Base-by-base conservation (phyloP, 92 coral and sea anemone species). In the Porites lobata region DNA sequence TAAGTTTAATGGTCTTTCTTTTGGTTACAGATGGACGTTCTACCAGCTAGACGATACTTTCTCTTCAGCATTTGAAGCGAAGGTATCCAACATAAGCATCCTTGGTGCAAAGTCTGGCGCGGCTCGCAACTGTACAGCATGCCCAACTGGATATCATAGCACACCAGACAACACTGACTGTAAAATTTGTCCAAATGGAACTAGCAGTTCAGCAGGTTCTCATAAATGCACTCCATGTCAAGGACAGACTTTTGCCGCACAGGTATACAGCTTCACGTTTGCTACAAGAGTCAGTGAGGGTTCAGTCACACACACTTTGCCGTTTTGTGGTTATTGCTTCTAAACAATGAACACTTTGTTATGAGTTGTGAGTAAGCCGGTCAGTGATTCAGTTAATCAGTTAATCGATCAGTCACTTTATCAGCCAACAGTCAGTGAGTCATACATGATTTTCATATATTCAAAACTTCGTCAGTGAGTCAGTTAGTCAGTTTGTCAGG, bases 31-130 rank as follows among this genome's bases (percentile, higher is more conserved):
- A 43, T 95, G 98, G 98, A 75, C 81, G 43, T 95, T 95, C 72
- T 84, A 83, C 80, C 98, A 95, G 74, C 81, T 80, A 10, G 98
- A 95, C 67, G 94, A 93, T 32, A 62, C 95, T 52, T 65, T 89
- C 32, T 91, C 96, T 2, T 83, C 96, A 17, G 91, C 96, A 18
- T 95, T 95, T 72, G 92, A 95, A 79, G 98, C 84, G n/a, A 95
- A 89, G 62, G 53, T 95, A 50, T 88, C 20, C 52, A 82, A 88
- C 67, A 91, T 95, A n/a, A 91, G 96, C 61, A 69, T 95, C 53
- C 89, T 93, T 21, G 98, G 98, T 11, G 92, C 94, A 15, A 50
- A 53, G 12, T 87, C 82, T 20, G 98, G 98, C 7, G 87, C 86
- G 2, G 96, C 98, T 7, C 57, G 61, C 70, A 86, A 91, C 81